Base-by-base conservation (phyloP, 2,888 invertebrate genomes). In the Eilema caniola region DNA sequence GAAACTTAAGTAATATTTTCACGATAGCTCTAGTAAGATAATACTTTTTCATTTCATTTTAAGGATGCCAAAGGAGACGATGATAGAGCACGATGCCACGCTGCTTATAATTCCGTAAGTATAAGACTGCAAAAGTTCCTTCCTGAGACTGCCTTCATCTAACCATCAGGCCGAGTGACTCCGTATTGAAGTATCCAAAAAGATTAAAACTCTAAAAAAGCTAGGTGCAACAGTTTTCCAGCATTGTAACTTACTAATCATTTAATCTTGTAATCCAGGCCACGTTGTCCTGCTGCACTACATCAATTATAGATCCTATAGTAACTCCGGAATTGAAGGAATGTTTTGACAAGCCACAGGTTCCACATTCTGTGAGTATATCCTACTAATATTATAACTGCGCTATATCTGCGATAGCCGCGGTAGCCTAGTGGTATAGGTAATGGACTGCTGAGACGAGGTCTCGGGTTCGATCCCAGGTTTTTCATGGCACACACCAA, bases 321-420 rank as follows among this genome's bases (percentile, higher is more conserved):
- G 23, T 20, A 24, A 11, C 1, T 33, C 8, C 31, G 12, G 67
- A 67, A 7, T 16, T 67, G 7, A 67, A 67, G n/a, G 61, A 62
- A 62, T 67, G 67, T 37, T 10, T 25, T 0, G 60, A 67, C 7
- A 24, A 53, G 28, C 53, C 47, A 61, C 28, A 47, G 24, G 1
- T 12, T 23, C 61, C 61, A 10, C 28, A 23, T 33, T 67, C 67
- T 1, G 67, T 67, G 28, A 67, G 67, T 66, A 37, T 37, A n/a
- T n/a, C n/a, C n/a, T n/a, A n/a, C n/a, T n/a, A n/a, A n/a, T n/a
- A n/a, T n/a, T n/a, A n/a, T n/a, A n/a, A n/a, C n/a, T n/a, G n/a
- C n/a, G n/a, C n/a, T n/a, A n/a, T n/a, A n/a, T n/a, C n/a, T n/a
- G n/a, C n/a, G n/a, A n/a, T n/a, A n/a, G n/a, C n/a, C n/a, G n/a